Base-by-base conservation (phyloP, 2,888 invertebrate species). In the Pollenia angustigena region DNA sequence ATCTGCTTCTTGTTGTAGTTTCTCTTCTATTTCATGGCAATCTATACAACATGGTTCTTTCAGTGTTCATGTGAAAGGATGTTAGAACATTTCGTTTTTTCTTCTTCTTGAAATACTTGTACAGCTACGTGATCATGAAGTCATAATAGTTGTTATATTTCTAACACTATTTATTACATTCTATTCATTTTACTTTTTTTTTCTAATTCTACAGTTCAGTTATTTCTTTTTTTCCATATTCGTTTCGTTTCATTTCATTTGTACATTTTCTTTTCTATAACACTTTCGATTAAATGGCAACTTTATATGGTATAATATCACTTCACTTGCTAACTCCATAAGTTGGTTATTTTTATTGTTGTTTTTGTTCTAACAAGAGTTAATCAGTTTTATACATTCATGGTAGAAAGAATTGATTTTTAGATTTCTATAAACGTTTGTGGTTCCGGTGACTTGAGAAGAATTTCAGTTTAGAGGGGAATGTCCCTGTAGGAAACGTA, bases 261-360 rank as follows among this genome's bases (percentile, higher is more conserved):
- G 56, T 46, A 71, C 32, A 74, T 84, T 79, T 84, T 79, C 74
- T 84, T 84, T 74, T 79, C 71, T 68, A 62, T 75, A 85, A 85
- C 84, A 85, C 84, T 85, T 85, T 85, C 79, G 79, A 85, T 85
- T 80, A 68, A 80, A 68, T 32, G 60, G 62, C 60, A 74, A 68
- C 74, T 74, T 64, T 72, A 84, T 84, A 79, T 79, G 79, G 79
- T 48, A 64, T 74, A 84, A 79, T 32, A 50, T 56, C 16, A 72
- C 16, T 58, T 58, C 32, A 62, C 16, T 46, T 32, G 50, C 23
- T 48, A 48, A 48, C 8, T 81, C 18, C n/a, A 50, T 50, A n/a
- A 14, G 48, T 48, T 64, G 11, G 40, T 64, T 72, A 44, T 66
- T n/a, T 40, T 64, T 72, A 44, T 66, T 58, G 56, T 46, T 68